phyloP scores from a whole-genome alignment of 2,888 invertebrate species.

The Hydroisotoma schaefferi region DNA sequence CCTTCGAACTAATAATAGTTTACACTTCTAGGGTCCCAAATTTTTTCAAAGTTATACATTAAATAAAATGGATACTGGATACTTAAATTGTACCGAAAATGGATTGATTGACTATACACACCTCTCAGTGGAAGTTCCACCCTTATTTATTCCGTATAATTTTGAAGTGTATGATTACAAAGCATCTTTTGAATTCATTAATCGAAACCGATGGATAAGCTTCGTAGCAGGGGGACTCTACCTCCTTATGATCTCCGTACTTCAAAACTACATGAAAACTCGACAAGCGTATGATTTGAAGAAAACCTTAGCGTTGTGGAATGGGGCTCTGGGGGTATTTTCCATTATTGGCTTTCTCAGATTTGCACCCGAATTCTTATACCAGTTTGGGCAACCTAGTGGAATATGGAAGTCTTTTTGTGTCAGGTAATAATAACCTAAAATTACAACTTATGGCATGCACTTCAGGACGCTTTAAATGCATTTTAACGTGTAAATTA shows the following conservation, averaged over 20 bases:
- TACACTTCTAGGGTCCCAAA: too few species aligned
- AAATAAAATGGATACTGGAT: too few species aligned
- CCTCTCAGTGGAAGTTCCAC: slow-evolving; percentile 18
- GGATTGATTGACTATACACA: slow-evolving; percentile 9
- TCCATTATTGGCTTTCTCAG: slow-evolving; percentile 32
- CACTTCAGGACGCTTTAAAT: too few species aligned
- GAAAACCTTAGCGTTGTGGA: slow-evolving; percentile 26
- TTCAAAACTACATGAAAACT: slow-evolving; percentile 26
- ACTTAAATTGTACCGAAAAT: too few species aligned
- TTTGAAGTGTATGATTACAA: slow-evolving; percentile 31
- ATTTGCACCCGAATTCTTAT: slow-evolving; percentile 31
- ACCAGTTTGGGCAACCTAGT: not conserved
- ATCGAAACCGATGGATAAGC: slow-evolving; percentile 23
- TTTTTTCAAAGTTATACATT: too few species aligned
- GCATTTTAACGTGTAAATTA: too few species aligned
- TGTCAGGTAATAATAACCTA: slow-evolving; percentile 17
- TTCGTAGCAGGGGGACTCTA: slow-evolving; percentile 24
- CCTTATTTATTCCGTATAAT: slow-evolving; percentile 21
- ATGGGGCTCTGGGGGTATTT: slow-evolving; percentile 28
- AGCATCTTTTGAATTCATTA: slow-evolving; percentile 26
- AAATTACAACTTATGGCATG: too few species aligned
- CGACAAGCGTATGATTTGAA: slow-evolving; percentile 25
- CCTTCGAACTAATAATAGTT: too few species aligned
- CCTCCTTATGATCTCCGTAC: slow-evolving; percentile 25
- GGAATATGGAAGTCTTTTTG: slow-evolving; percentile 17